Evolutionary conservation across 2,888 invertebrate species (phyloP), one percentile per base, ranked within the genome.

Genomic region (Aromia moschata): DNA sequence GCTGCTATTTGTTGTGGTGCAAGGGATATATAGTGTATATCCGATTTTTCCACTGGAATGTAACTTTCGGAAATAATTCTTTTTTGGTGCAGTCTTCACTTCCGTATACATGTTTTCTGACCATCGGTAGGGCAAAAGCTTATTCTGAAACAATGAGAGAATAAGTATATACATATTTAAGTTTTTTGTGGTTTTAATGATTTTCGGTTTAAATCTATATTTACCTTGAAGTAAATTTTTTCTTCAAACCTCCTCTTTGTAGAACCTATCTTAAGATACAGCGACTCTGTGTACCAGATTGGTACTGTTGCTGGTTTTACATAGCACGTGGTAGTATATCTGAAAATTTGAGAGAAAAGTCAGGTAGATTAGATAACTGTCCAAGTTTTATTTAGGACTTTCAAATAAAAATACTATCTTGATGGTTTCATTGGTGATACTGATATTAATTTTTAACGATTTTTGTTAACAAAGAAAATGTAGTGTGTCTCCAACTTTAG

Each of bases 211-310:
- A 20, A 11, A 43, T 11, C 17, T 31, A 12, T 11, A 44, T 47
- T 58, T 59, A 73, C 73, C 59, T 70, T 70, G 37, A 71, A 71
- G 59, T 65, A 68, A n/a, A 72, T 57, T 62, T 68, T 68, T 56
- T 72, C 69, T 7, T 61, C 62, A 44, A 66, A 70, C 16, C 15
- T 58, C 15, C 62, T 60, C 51, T 66, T 70, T 1, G 69, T 73
- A n/a, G 72, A 71, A 11, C 64, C 67, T 31, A 73, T 64, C 10
- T 64, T 64, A 10, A 73, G 43, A 12, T 75, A 66, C 18, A 79
- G 55, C 7, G 77, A 77, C 64, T 79, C 78, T n/a, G 76, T 73
- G 59, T 77, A 79, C 73, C 76, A 77, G 18, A 74, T 73, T n/a
- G 79, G 79, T 31, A 74, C 58, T 18, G 71, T 69, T 49, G 70